Evolutionary conservation across 2,113 vertebrate genomes (phyloP).

Genomic region (Phycodurus eques): DNA sequence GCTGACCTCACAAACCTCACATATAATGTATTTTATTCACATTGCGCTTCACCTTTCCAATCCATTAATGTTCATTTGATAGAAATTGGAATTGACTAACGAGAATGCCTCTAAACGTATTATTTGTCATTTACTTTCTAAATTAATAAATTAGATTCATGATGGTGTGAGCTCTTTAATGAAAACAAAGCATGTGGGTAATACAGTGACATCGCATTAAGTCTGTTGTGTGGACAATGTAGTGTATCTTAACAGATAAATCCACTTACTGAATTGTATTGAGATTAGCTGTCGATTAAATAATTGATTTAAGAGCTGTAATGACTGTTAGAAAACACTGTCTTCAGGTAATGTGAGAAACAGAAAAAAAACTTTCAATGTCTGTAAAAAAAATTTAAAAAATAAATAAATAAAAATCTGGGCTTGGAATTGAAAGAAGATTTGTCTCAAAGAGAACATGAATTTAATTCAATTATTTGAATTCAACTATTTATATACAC

Average conservation of each 20-base stretch:
- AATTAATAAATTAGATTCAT: conserved; percentile 3
- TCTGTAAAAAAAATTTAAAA: background rate
- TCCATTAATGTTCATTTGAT: conserved; percentile 21
- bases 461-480: background rate
- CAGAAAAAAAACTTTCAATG: background rate
- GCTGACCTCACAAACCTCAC: background rate
- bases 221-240: conserved; percentile 19
- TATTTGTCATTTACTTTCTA: conserved; percentile 1
- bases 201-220: background rate
- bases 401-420: background rate
- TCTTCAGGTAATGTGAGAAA: conserved; percentile 8
- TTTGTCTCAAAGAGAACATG: background rate
- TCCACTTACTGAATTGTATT: conserved; percentile 43
- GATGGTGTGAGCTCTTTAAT: background rate
- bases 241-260: background rate
- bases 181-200: background rate
- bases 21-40: background rate
- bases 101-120: conserved; percentile 1
- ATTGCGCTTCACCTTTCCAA: conserved; percentile 21
- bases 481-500: background rate
- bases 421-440: background rate
- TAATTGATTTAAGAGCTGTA: conserved; percentile 17
- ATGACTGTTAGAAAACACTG: conserved; percentile 18
- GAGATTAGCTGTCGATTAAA: conserved; percentile 38
- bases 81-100: background rate